Evolutionary conservation across 1,140 invertebrate species (phyloP).

Genomic region (Drosophila albomicans): DNA sequence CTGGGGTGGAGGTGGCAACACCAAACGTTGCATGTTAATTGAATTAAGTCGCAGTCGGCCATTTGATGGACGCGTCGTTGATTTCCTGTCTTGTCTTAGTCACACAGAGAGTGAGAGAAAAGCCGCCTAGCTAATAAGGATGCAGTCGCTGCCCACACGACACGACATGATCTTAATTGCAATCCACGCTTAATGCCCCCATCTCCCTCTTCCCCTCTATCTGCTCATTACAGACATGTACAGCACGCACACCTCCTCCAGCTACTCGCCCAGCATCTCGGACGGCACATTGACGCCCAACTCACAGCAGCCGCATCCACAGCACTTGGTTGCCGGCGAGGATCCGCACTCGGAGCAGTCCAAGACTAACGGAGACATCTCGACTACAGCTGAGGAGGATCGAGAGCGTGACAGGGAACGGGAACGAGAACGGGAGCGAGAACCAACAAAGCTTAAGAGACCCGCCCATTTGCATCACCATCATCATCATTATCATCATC

Average conservation of each 20-base stretch:
- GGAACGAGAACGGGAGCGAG: conserved; percentile 7
- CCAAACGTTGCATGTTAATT: conserved; percentile 72
- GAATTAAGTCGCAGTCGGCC: conserved; percentile 66
- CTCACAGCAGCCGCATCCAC: conserved; percentile 52
- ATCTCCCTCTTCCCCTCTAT: background rate
- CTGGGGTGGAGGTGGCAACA: conserved; percentile 65
- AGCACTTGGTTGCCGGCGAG: conserved; percentile 6
- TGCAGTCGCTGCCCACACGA: conserved; percentile 67
- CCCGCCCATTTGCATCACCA: conserved; percentile 64
- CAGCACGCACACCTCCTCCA: conserved; percentile 84
- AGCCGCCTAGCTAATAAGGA: conserved; percentile 72
- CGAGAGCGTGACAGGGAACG: conserved; percentile 9
- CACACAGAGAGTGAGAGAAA: conserved; percentile 34
- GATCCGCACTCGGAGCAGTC: conserved; percentile 4
- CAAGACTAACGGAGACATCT: conserved; percentile 5
- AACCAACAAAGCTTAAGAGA: conserved; percentile 51
- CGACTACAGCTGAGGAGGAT: conserved; percentile 6
- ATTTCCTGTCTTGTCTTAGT: conserved; percentile 77
- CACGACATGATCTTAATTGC: conserved; percentile 47
- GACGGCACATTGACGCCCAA: conserved; percentile 83
- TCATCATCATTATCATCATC: conserved; percentile 77
- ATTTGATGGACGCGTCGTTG: conserved; percentile 72
- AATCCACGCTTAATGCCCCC: conserved; percentile 1
- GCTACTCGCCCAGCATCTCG: conserved; percentile 83
- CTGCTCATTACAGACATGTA: conserved; percentile 77